Conservation (phyloP, 2,797 vertebrate genomes). For the Catharus ustulatus region DNA sequence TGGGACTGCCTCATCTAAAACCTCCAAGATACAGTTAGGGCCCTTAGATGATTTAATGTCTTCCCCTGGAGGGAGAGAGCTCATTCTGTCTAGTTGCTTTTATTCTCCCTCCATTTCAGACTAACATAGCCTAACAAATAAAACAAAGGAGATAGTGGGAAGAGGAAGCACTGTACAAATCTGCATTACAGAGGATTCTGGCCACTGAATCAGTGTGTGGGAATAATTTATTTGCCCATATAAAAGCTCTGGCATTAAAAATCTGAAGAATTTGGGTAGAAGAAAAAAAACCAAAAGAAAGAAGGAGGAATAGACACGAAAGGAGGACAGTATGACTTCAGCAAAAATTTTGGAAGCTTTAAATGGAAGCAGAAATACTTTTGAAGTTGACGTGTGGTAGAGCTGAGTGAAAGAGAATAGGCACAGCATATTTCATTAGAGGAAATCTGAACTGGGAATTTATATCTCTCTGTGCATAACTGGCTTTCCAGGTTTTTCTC, state of each 20-base stretch:
- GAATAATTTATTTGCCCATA: background rate
- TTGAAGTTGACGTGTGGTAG: background rate
- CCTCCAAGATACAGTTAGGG: background rate
- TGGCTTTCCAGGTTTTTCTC: background rate
- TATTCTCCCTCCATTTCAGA: background rate
- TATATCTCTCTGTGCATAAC: background rate
- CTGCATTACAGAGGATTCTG: background rate
- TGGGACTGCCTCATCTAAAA: background rate
- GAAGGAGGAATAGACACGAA: background rate
- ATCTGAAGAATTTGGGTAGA: background rate
- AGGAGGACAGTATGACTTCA: background rate
- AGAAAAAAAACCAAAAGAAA: background rate
- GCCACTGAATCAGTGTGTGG: background rate
- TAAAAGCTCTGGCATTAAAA: background rate
- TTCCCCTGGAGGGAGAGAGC: background rate
- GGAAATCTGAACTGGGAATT: background rate
- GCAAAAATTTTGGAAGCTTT: background rate
- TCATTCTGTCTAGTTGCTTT: background rate
- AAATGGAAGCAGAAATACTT: background rate
- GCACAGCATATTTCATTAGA: background rate
- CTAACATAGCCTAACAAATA: background rate
- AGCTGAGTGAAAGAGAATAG: background rate
- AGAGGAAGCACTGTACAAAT: background rate
- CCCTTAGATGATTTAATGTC: background rate
- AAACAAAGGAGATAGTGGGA: background rate